phyloP scores from a whole-genome alignment of 2,113 vertebrate genomes.

The Damaliscus lunatus region DNA sequence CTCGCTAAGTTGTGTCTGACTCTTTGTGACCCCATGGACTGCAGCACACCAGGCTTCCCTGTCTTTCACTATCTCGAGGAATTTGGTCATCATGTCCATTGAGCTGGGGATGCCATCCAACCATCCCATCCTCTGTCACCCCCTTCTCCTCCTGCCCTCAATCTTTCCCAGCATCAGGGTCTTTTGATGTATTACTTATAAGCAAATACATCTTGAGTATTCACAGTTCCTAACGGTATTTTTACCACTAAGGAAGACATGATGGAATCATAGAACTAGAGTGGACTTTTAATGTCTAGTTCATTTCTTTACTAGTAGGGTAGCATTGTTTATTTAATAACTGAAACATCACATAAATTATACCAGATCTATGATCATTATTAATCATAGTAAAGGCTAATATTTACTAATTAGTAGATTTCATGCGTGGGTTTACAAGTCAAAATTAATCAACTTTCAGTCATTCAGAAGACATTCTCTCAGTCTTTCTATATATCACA shows the following conservation, averaged over 20 bases:
- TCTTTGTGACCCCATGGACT: background rate
- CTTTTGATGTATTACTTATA: background rate
- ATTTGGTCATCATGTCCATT: background rate
- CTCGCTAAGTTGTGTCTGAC: background rate
- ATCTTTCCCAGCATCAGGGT: background rate
- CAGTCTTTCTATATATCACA: background rate
- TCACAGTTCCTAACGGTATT: background rate
- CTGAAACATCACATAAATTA: background rate
- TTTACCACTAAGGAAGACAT: slow-evolving; percentile 23
- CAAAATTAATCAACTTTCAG: background rate
- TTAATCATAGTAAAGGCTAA: background rate
- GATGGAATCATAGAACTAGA: background rate
- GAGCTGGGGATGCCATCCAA: background rate
- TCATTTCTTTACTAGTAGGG: background rate
- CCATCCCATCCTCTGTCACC: background rate
- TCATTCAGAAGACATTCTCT: background rate
- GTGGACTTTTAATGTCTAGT: background rate
- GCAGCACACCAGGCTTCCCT: background rate
- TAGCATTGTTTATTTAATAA: slow-evolving; percentile 17
- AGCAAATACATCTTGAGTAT: background rate
- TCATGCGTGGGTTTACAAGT: background rate
- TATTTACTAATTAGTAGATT: background rate
- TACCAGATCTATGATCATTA: background rate
- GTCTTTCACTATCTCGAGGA: background rate
- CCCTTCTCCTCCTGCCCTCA: background rate